Percentiles rank a stretch among this genome's conserved stretches.
Conservation (phyloP, 2,797 vertebrate species). For the Steatocranus sp. region DNA sequence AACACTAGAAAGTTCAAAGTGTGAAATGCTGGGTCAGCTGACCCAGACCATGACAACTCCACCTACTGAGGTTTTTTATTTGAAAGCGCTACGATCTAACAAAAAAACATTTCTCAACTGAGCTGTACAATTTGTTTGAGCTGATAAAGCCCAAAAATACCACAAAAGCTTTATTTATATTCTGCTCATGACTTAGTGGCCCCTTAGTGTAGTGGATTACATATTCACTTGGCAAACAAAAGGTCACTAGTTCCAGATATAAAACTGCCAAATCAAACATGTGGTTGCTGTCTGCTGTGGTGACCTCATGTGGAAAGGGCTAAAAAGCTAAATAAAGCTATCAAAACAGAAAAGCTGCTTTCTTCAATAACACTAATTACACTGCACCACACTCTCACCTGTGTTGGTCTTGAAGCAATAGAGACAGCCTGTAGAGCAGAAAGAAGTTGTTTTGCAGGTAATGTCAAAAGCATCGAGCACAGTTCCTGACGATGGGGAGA, state of each 20-base stretch:
- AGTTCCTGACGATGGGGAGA: constrained; percentile 76
- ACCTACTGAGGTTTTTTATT: not conserved
- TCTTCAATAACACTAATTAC: not conserved
- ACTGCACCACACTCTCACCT: constrained; percentile 41
- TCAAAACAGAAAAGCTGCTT: not conserved
- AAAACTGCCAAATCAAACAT: not conserved
- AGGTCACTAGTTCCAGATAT: not conserved
- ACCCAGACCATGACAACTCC: not conserved
- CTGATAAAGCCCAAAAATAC: not conserved
- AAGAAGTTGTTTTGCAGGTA: constrained; percentile 64
- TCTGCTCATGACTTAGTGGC: not conserved
- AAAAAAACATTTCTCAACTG: not conserved
- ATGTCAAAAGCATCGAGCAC: constrained; percentile 80
- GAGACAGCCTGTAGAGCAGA: constrained; percentile 63
- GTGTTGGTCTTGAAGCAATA: constrained; percentile 80
- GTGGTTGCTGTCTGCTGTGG: not conserved
- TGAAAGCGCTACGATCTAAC: not conserved
- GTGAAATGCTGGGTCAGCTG: not conserved
- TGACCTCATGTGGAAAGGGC: not conserved
- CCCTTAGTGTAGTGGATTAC: not conserved
- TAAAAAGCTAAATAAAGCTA: not conserved
- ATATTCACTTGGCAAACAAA: not conserved
- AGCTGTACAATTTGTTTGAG: not conserved
- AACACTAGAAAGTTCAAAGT: not conserved
- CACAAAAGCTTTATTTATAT: not conserved